A percentile compares a stretch with the other conserved stretches of the same genome.
Conservation (phyloP, 1,140 invertebrate genomes). For the Calliphora vicina region DNA sequence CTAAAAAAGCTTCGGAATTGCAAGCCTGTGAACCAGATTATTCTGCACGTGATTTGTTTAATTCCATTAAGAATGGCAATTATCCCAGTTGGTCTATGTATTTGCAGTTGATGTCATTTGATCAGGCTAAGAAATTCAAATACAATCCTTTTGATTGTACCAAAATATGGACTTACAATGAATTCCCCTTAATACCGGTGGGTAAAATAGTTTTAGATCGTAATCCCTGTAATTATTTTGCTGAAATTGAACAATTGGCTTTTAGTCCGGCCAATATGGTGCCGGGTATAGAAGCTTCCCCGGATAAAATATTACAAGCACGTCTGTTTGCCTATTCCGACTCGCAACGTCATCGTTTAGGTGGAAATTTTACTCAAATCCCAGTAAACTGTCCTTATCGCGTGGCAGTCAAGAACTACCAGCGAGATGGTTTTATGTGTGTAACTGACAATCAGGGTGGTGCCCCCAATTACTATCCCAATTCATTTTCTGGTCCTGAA, state of each 20-base stretch:
- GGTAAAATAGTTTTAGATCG: constrained; percentile 89
- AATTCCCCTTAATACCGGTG: constrained; percentile 90
- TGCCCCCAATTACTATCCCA: constrained; percentile 95
- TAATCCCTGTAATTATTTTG: constrained; percentile 93
- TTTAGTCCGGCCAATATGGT: constrained; percentile 92
- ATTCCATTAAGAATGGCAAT: constrained; percentile 82
- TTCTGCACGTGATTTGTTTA: constrained; percentile 86
- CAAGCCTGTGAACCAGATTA: constrained; percentile 87
- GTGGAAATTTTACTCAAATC: constrained; percentile 90
- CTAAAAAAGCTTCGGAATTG: constrained; percentile 77
- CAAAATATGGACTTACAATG: constrained; percentile 90
- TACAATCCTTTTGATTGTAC: constrained; percentile 94
- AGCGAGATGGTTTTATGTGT: constrained; percentile 84
- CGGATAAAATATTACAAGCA: constrained; percentile 95
- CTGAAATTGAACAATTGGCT: constrained; percentile 94
- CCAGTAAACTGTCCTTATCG: constrained; percentile 93
- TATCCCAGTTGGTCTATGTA: constrained; percentile 84
- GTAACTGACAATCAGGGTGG: constrained; percentile 75
- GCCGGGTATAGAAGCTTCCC: constrained; percentile 89
- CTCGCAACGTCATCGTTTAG: constrained; percentile 92
- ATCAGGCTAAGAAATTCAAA: constrained; percentile 74
- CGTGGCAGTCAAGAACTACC: constrained; percentile 76
- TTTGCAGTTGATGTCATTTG: constrained; percentile 82
- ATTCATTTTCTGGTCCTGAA: constrained; percentile 88
- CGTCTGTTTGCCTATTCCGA: constrained; percentile 94